Evolutionary conservation across 2,888 invertebrate species (phyloP), one percentile per base, ranked within the genome.

Genomic region (Drosophila testacea): DNA sequence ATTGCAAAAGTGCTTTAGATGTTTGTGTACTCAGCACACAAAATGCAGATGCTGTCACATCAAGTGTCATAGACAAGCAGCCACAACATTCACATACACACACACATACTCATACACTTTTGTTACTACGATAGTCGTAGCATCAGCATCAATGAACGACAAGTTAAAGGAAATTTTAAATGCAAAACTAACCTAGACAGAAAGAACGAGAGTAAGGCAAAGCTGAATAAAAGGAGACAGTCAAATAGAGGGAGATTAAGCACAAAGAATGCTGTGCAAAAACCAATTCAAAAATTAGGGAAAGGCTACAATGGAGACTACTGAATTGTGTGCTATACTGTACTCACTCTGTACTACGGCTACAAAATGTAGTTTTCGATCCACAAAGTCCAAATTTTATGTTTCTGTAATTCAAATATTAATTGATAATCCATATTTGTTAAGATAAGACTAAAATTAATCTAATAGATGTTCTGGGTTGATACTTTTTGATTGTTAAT

Each of bases 11-110:
- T 69, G 73, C 57, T 73, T 22, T 63, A 77, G 55, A 52, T 52
- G 48, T 60, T 64, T 72, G 66, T 66, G 47, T 59, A 60, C 77
- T 64, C 34, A 38, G 10, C 79, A 71, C 36, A 61, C 46, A 76
- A 57, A 47, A 66, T 76, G 73, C 80, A 77, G 66, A 73, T 78
- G 77, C 77, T 76, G 77, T 73, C 77, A 65, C 52, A 52, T 30
- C 42, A 41, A 76, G 59, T 73, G 77, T 47, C 77, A 73, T 50
- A 54, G 52, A 50, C 42, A 64, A 44, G 59, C 61, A 41, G 57
- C 65, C 32, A 46, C 60, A 44, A 22, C 44, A 44, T 42, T 44
- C 47, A 57, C 27, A 50, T 38, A 73, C 22, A 56, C 27, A 46
- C 32, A 39, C 44, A 56, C 39, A 46, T n/a, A 10, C 27, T 16